Conservation (phyloP, 2,113 vertebrate species). For the Hucho hucho region DNA sequence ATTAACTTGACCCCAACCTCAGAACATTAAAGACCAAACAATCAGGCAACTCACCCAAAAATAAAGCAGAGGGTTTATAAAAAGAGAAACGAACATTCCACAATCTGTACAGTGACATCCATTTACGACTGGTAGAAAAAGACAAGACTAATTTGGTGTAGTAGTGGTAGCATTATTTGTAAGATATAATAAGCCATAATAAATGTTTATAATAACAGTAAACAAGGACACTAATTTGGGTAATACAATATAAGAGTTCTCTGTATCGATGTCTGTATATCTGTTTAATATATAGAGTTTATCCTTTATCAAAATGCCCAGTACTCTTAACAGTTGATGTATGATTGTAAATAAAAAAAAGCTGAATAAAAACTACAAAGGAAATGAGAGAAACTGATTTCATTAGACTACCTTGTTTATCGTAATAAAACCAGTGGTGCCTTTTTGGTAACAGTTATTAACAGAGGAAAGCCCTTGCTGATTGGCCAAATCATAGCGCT, state of each 20-base stretch:
- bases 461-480: constrained; percentile 73
- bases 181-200: constrained; percentile 58
- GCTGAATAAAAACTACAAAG: constrained; percentile 29
- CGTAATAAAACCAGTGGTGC: constrained; percentile 60
- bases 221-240: constrained; percentile 61
- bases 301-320: constrained; percentile 66
- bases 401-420: constrained; percentile 42
- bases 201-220: constrained; percentile 37
- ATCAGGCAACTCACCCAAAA: constrained; percentile 52
- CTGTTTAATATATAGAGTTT: constrained; percentile 54
- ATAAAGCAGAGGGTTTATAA: constrained; percentile 59
- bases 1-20: constrained; percentile 55
- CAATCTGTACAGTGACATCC: constrained; percentile 84
- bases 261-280: constrained; percentile 50
- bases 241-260: constrained; percentile 54
- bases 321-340: constrained; percentile 59
- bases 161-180: constrained; percentile 65
- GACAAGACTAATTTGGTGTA: constrained; percentile 73
- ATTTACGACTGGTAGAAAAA: constrained; percentile 74
- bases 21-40: constrained; percentile 56
- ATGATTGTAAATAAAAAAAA: neutral
- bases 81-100: constrained; percentile 78
- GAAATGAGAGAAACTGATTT: constrained; percentile 34
- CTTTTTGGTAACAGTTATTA: constrained; percentile 72
- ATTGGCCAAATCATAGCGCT: constrained; percentile 47